Base-by-base conservation (phyloP, 2,797 vertebrate species). In the Cyclopterus lumpus region DNA sequence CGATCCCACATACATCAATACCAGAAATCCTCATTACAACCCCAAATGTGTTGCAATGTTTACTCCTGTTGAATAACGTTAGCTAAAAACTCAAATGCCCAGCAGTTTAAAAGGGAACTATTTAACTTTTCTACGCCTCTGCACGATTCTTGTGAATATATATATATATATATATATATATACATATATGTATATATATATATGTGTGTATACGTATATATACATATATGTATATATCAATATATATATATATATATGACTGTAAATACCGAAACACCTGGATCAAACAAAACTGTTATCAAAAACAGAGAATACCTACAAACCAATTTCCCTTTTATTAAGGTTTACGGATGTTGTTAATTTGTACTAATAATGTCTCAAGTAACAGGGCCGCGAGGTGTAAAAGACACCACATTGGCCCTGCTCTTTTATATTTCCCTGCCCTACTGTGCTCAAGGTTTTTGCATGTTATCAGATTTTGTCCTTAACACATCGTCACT, bases 401-500 rank as follows among this genome's bases (percentile, higher is more conserved):
- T 24, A 2, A 32, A 32, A 34, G n/a, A 24, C 3, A 36, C 2
- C 68, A 18, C 26, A 9, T 36, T 51, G 42, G 51, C 9, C 11
- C 32, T 15, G 8, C n/a, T 57, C 20, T 34, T 40, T 26, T 24
- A 30, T 20, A 22, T 68, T 20, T n/a, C 44, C 18, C 44, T 20
- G 8, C 5, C 2, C 16, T 57, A 2, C 20, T 14, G 26, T 5
- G 18, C 24, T 63, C 9, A 28, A 48, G 4, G n/a, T 5, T 11
- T 91, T 92, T 92, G 82, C 90, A 89, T 88, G 6, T 80, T 77
- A 90, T 84, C 83, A 80, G 42, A 61, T 30, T 20, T 26, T 54
- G 2, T 63, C 40, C 32, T 24, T 51, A 34, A 59, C 7, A 55
- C 24, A 20, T 2, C 32, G 15, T 30, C 3, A 38, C 48, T 61